Percentiles rank a stretch among this genome's conserved stretches.
Evolutionary conservation across 2,113 vertebrate species (phyloP).

Genomic region (Microcebus lehilahytsara): DNA sequence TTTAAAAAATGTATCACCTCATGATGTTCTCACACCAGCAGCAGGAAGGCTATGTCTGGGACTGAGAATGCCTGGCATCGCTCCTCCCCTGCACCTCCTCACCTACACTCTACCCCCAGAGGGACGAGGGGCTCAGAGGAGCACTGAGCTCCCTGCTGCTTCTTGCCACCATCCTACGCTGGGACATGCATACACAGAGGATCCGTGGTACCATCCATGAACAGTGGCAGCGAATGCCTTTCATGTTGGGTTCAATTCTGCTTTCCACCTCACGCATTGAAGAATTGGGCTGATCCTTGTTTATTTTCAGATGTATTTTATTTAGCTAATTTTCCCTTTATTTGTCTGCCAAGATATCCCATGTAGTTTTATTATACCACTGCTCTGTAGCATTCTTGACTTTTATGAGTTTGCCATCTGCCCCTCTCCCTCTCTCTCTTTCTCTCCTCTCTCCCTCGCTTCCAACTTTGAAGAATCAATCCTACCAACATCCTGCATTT

Average conservation of each 20-base stretch:
- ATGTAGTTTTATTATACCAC: background rate
- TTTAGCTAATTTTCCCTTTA: background rate
- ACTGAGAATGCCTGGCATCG: background rate
- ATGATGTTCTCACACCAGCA: background rate
- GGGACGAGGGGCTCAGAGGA: background rate
- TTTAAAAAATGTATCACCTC: background rate
- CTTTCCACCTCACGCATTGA: background rate
- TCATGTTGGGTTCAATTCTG: background rate
- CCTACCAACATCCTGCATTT: background rate
- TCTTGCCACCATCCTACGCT: fast-evolving
- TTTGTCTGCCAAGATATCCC: constrained; percentile 23
- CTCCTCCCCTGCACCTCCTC: background rate
- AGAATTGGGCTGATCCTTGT: background rate
- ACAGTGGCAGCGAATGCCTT: background rate
- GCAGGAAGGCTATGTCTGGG: too few species aligned
- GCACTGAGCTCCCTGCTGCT: too few species aligned
- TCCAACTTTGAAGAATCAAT: background rate
- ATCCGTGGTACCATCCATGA: fast-evolving
- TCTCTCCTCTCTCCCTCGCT: background rate
- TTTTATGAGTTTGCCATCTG: background rate
- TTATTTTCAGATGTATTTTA: background rate
- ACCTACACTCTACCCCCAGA: fast-evolving
- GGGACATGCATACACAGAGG: background rate
- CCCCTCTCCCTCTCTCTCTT: background rate
- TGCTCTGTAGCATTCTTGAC: background rate